Conservation (phyloP, 2,113 vertebrate genomes). For the Micronisus gabar region DNA sequence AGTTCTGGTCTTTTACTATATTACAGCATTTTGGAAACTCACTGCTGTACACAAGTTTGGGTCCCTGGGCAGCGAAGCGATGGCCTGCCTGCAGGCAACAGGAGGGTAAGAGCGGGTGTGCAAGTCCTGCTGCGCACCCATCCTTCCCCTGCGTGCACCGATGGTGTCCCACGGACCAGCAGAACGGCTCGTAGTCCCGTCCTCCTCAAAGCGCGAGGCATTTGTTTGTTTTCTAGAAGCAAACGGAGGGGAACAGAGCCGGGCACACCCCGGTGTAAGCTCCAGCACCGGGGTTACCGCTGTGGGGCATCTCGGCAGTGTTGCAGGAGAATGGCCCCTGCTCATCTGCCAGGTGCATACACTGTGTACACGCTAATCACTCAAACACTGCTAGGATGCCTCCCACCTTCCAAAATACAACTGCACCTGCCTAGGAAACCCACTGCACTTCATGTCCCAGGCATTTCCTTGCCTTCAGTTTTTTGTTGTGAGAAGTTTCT, state of each 20-base stretch:
- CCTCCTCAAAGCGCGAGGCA: background rate
- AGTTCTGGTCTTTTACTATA: background rate
- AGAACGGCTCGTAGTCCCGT: accelerated
- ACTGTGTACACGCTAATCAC: accelerated
- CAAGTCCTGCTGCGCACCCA: background rate
- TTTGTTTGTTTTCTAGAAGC: background rate
- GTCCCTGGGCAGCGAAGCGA: too few species aligned
- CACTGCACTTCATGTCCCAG: background rate
- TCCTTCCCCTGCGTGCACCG: accelerated
- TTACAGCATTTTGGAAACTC: background rate
- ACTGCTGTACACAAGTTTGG: accelerated
- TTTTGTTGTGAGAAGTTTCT: background rate
- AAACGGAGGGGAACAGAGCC: background rate
- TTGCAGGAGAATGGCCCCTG: background rate
- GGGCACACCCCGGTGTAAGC: background rate
- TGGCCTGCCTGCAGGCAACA: accelerated
- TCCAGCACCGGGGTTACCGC: background rate
- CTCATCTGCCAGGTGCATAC: background rate
- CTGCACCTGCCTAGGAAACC: background rate
- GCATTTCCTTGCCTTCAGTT: background rate
- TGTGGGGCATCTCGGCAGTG: accelerated
- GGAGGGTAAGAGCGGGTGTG: background rate
- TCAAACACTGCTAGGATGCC: background rate
- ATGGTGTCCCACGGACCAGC: background rate
- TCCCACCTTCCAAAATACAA: background rate